phyloP scores from a whole-genome alignment of 1,140 invertebrate species.

The Teleogryllus occipitalis region DNA sequence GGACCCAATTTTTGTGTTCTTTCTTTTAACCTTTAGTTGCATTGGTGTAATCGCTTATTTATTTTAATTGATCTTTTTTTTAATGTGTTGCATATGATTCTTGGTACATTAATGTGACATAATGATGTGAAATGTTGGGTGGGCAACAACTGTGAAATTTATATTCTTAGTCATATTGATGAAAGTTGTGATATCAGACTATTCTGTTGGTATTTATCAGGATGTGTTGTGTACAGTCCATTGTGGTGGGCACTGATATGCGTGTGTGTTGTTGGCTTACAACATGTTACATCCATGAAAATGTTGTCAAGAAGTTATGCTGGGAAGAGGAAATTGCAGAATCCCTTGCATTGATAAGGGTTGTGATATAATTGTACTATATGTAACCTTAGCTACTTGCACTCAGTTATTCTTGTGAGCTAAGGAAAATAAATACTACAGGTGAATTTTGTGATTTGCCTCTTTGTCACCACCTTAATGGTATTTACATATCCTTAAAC shows the following conservation, averaged over 20 bases:
- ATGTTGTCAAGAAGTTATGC: neutral
- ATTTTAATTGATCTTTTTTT: neutral
- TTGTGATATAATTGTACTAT: neutral
- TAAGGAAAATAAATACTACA: neutral
- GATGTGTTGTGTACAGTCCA: conserved; percentile 3
- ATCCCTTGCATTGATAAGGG: neutral
- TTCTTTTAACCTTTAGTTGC: neutral
- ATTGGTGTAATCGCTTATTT: neutral
- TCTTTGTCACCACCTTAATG: too few species aligned
- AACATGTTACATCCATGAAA: neutral
- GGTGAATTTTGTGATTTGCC: too few species aligned
- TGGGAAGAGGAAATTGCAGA: neutral
- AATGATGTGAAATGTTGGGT: neutral
- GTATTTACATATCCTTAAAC: too few species aligned
- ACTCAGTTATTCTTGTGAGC: neutral
- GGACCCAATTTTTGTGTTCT: neutral
- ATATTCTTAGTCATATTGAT: neutral
- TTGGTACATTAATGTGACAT: neutral
- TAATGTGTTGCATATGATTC: neutral
- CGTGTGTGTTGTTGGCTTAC: neutral
- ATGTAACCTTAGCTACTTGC: neutral
- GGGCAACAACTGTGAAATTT: neutral
- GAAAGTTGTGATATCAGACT: neutral
- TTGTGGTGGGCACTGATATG: neutral
- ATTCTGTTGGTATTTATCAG: neutral